A percentile compares a stretch with the other conserved stretches of the same genome.
These are phyloP conservation scores for Yponomeuta cagnagella DNA, from an alignment of 2,888 invertebrate species.

Conservation along the genomic window DNA sequence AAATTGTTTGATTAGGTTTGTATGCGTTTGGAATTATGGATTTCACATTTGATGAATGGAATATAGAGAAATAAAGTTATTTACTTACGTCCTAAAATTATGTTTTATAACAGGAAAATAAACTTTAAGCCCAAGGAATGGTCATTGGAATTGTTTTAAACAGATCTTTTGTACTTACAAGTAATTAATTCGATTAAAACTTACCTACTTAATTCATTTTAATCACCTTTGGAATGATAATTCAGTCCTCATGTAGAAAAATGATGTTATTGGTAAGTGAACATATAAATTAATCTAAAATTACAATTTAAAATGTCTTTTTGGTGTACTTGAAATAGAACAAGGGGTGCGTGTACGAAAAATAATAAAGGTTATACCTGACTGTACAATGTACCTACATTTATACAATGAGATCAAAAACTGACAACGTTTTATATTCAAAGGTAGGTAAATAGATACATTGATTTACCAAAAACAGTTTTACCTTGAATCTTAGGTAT, in stretches of 20 bases:
- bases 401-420: conserved; percentile 51
- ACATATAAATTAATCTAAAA: not conserved
- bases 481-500: not conserved
- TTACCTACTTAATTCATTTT: not conserved
- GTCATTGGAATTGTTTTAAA: not conserved
- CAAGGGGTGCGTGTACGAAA: not conserved
- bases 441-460: not conserved
- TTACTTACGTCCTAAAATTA: not conserved
- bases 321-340: not conserved
- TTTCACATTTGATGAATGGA: conserved; percentile 27
- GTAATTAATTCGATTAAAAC: not conserved
- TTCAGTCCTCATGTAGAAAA: conserved; percentile 5
- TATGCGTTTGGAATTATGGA: conserved; percentile 38
- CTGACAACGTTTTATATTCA: conserved; percentile 29
- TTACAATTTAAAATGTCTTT: not conserved
- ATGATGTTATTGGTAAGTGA: not conserved
- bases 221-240: conserved; percentile 4
- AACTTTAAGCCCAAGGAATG: not conserved
- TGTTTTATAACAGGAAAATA: conserved; percentile 15
- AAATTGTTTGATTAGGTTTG: no score
- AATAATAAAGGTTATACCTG: no score
- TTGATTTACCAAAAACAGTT: not conserved
- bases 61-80: not conserved
- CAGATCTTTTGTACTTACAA: not conserved
- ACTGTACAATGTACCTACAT: conserved; percentile 4